Base-by-base conservation (phyloP, 2,888 invertebrate genomes). In the Pammene fasciana region DNA sequence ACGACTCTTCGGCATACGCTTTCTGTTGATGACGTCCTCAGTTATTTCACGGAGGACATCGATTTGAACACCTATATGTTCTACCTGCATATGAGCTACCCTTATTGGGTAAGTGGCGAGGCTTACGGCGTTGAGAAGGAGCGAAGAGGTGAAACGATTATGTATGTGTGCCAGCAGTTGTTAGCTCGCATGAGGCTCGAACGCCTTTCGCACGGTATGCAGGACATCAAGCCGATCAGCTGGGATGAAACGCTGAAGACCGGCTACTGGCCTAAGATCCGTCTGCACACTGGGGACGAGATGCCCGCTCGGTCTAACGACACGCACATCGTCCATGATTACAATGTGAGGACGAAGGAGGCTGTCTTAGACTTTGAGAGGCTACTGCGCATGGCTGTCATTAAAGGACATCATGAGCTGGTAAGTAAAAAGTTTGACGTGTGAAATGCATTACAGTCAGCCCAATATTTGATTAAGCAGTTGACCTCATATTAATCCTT, bases 1-100 rank as follows among this genome's bases (percentile, higher is more conserved):
- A 94, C 95, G 74, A 94, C 94, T 55, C 86, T 93, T 71, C 94
- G 94, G 73, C 89, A 93, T 72, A 87, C 94, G 36, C 73, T 94
- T 45, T 93, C 94, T 77, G 90, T 94, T 54, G 94, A 95, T 70
- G 94, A 95, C 78, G 88, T 90, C 26, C 78, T 96, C 71, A 90
- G 93, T 56, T 97, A 97, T 86, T 97, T 95, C 91, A 94, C 94
- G 14, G 96, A 97, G 82, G 97, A 97, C 82, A 89, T 97, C 64
- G 96, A 96, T 73, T 88, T 97, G n/a, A 96, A 96, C 86, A 86
- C 94, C 14, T 95, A 94, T 90, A 95, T 95, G 89, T 95, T 94
- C 87, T 94, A 95, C 84, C 91, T 93, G 84, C 94, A 94, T 79
- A 89, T 95, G 82, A 94, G 94, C 81, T 95, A 94, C 82, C 96